These are phyloP conservation scores for Drosophila trapezifrons DNA, from an alignment of 1,140 invertebrate genomes.

Conservation along the genomic window DNA sequence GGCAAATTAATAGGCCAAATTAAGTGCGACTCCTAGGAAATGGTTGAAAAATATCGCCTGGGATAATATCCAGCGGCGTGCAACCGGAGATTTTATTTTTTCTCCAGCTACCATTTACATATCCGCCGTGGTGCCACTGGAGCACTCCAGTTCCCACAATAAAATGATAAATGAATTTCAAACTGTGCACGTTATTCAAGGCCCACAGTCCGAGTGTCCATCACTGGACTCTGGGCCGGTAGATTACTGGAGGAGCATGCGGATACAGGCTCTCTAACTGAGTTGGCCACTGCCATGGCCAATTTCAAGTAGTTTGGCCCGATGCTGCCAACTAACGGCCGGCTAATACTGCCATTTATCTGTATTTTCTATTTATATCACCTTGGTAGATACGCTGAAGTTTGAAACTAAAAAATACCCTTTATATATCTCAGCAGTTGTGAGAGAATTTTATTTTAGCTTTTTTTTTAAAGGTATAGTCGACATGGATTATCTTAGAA, in stretches of 20 bases:
- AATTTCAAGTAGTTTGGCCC: constrained; percentile 50
- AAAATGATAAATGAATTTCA: constrained; percentile 77
- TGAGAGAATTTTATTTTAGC: too few species aligned
- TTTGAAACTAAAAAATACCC: too few species aligned
- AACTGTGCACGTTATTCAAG: constrained; percentile 77
- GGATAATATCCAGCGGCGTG: constrained; percentile 64
- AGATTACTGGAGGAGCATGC: constrained; percentile 1
- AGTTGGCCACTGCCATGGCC: constrained; percentile 25
- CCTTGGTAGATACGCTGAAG: not conserved
- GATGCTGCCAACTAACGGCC: constrained; percentile 22
- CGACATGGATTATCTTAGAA: too few species aligned
- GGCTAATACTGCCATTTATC: constrained; percentile 44
- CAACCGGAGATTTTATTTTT: constrained; percentile 33
- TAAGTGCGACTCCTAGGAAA: constrained; percentile 60
- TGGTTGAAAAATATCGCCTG: constrained; percentile 60
- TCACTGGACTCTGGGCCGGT: constrained; percentile 27
- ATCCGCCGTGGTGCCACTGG: constrained; percentile 9
- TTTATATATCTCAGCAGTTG: too few species aligned
- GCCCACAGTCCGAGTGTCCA: constrained; percentile 65
- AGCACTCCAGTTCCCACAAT: constrained; percentile 60
- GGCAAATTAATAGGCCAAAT: constrained; percentile 67
- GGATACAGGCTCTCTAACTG: constrained; percentile 22
- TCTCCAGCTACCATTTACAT: constrained; percentile 55
- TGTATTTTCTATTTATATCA: constrained; percentile 3
- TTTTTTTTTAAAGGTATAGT: too few species aligned